These are phyloP conservation scores for Druceiella hillmani DNA, from an alignment of 2,888 invertebrate genomes.

Conservation along the genomic window DNA sequence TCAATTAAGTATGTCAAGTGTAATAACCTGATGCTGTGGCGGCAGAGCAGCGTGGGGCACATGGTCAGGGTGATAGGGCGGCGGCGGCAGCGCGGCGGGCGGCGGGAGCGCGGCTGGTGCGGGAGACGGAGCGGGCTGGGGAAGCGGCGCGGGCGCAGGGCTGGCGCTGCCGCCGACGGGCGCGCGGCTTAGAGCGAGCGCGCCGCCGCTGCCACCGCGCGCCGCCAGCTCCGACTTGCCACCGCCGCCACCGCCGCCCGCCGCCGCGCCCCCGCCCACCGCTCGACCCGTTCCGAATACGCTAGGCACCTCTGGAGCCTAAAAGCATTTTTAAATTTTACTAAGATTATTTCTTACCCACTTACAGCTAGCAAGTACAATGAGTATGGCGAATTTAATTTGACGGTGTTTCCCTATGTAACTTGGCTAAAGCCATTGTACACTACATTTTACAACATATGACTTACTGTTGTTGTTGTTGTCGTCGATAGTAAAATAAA, in stretches of 20 bases:
- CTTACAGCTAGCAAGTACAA: too few relatives aligned
- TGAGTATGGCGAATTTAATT: too few relatives aligned
- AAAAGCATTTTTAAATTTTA: too few relatives aligned
- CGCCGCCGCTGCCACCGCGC: conserved; percentile 60
- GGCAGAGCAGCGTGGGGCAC: too few relatives aligned
- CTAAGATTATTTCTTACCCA: too few relatives aligned
- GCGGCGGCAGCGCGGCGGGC: conserved; percentile 58
- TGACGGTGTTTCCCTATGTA: too few relatives aligned
- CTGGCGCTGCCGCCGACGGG: conserved; percentile 56
- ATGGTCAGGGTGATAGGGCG: conserved; percentile 46
- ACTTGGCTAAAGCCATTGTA: too few relatives aligned
- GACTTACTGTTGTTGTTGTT: too few relatives aligned
- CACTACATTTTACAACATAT: too few relatives aligned
- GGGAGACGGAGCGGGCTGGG: conserved; percentile 63
- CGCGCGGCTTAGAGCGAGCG: conserved; percentile 57
- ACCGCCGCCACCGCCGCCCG: conserved; percentile 67
- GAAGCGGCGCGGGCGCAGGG: conserved; percentile 61
- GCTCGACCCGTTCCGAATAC: too few relatives aligned
- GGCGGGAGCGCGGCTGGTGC: conserved; percentile 65
- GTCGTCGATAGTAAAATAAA: too few relatives aligned
- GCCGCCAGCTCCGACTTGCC: conserved; percentile 56
- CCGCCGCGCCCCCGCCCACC: conserved; percentile 67
- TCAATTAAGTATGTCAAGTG: not conserved
- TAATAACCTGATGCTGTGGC: conserved; percentile 1
- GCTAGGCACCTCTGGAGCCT: too few relatives aligned